These are phyloP conservation scores for Torymus texanus DNA, from an alignment of 2,888 invertebrate genomes.

Conservation along the genomic window DNA sequence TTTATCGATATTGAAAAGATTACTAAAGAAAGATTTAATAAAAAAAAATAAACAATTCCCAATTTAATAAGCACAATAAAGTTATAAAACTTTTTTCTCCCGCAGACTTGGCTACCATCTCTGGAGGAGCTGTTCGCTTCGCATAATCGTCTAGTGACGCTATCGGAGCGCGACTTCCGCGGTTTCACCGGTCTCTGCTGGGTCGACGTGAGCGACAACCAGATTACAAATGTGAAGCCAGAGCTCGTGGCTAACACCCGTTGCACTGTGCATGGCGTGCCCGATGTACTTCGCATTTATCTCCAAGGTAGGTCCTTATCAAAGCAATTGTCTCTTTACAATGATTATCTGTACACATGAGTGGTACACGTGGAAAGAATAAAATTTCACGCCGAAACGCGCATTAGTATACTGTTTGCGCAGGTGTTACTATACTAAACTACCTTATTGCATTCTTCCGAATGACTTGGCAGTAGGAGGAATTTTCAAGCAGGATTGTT, in stretches of 20 bases:
- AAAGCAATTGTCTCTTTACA: too few relatives aligned
- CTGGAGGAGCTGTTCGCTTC: constrained; percentile 86
- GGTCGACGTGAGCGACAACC: constrained; percentile 87
- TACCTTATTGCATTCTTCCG: too few relatives aligned
- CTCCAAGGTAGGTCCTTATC: constrained; percentile 81
- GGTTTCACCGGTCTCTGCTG: constrained; percentile 88
- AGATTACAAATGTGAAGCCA: constrained; percentile 83
- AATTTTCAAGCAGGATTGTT: too few relatives aligned
- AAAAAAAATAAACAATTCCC: neutral
- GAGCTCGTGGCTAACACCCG: constrained; percentile 88
- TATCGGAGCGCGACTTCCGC: constrained; percentile 87
- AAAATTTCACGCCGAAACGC: too few relatives aligned
- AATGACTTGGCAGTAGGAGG: too few relatives aligned
- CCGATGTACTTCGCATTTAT: constrained; percentile 85
- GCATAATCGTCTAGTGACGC: constrained; percentile 83
- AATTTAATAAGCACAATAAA: neutral
- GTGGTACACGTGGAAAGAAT: too few relatives aligned
- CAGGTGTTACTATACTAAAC: too few relatives aligned
- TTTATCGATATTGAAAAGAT: too few relatives aligned
- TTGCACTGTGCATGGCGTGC: constrained; percentile 88
- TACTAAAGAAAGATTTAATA: too few relatives aligned
- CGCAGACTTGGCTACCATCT: constrained; percentile 85
- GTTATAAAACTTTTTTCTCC: neutral
- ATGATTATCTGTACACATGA: too few relatives aligned
- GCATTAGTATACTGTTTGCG: too few relatives aligned